These are phyloP conservation scores for Lycocerus yunnanus DNA, from an alignment of 2,888 invertebrate species.

Conservation along the genomic window DNA sequence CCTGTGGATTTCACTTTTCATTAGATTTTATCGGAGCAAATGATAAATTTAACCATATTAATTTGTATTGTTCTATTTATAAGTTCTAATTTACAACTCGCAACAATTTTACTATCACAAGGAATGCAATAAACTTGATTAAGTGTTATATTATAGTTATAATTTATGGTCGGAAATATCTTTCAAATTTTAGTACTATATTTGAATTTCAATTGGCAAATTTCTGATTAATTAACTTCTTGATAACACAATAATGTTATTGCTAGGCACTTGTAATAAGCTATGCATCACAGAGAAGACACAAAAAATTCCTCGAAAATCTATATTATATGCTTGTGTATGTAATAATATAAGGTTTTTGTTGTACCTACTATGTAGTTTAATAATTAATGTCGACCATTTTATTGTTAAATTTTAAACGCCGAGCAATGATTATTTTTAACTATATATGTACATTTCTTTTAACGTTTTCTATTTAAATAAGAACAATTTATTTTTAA, in stretches of 20 bases:
- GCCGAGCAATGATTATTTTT: not conserved
- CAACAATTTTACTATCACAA: not conserved
- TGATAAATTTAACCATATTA: not conserved
- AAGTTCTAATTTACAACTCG: not conserved
- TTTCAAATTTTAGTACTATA: not conserved
- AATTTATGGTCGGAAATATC: not conserved
- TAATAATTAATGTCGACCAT: too few relatives aligned
- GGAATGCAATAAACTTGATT: not conserved
- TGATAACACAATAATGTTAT: not conserved
- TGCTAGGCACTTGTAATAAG: not conserved
- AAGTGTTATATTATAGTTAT: not conserved
- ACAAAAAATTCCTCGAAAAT: not conserved
- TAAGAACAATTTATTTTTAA: too few relatives aligned
- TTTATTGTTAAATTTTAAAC: too few relatives aligned
- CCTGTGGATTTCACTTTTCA: not conserved
- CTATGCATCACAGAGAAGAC: not conserved
- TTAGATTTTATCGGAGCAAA: not conserved
- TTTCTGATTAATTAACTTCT: conserved; percentile 1
- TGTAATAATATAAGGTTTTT: too few relatives aligned
- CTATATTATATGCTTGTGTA: too few relatives aligned
- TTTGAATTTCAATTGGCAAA: conserved; percentile 6
- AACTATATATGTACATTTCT: too few relatives aligned
- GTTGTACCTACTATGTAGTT: not conserved
- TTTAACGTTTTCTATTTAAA: too few relatives aligned
- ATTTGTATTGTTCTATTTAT: not conserved